phyloP scores from a whole-genome alignment of 2,888 invertebrate species.

The Thecophora atra region DNA sequence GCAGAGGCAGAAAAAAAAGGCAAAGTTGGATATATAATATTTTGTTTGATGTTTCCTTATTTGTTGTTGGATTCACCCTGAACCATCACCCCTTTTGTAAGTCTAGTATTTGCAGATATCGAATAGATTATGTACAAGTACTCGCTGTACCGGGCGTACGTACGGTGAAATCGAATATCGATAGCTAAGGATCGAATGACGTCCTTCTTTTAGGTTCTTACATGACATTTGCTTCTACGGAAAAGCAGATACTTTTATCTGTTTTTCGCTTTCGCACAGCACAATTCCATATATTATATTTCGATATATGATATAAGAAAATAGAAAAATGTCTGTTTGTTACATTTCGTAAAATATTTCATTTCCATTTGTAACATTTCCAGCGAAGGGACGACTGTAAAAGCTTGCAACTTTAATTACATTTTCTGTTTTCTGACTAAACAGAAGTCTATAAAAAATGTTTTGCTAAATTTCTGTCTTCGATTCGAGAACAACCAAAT shows the following conservation, averaged over 20 bases:
- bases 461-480: too few relatives aligned
- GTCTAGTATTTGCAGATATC: slow-evolving; percentile 20
- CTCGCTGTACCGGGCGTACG: slow-evolving; percentile 16
- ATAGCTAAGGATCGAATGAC: slow-evolving; percentile 65
- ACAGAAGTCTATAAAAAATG: too few relatives aligned
- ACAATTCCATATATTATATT: slow-evolving; percentile 29
- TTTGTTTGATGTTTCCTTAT: not conserved
- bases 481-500: too few relatives aligned
- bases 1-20: too few relatives aligned
- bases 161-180: slow-evolving; percentile 65
- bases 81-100: slow-evolving; percentile 24
- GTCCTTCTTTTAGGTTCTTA: slow-evolving; percentile 58
- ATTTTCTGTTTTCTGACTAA: too few relatives aligned
- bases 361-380: not conserved
- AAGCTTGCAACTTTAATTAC: too few relatives aligned
- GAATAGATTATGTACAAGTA: slow-evolving; percentile 9
- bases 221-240: slow-evolving; percentile 44
- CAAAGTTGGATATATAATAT: not conserved
- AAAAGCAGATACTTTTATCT: slow-evolving; percentile 31
- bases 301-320: not conserved
- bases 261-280: slow-evolving; percentile 30
- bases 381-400: too few relatives aligned
- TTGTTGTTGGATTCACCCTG: slow-evolving; percentile 34
- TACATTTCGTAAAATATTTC: not conserved
- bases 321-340: not conserved